Conservation (phyloP, 2,888 invertebrate species). For the Philereme transversata region DNA sequence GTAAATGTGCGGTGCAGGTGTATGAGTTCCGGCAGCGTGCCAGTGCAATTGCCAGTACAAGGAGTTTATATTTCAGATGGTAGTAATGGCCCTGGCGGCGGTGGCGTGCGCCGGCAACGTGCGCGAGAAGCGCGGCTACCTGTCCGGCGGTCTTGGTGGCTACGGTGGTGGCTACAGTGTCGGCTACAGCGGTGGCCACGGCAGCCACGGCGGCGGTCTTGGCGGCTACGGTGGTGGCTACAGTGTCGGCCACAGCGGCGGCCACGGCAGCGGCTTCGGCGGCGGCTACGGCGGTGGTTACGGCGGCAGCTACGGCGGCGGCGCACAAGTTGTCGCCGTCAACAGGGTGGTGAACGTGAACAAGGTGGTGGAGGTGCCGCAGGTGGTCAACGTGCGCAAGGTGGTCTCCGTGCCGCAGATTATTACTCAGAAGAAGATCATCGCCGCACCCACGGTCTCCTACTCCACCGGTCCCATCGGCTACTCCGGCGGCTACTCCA, state of each 20-base stretch:
- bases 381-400: slow-evolving; percentile 44
- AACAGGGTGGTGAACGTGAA: slow-evolving; percentile 50
- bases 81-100: slow-evolving; percentile 19
- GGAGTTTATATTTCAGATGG: slow-evolving; percentile 32
- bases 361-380: slow-evolving; percentile 49
- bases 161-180: slow-evolving; percentile 28
- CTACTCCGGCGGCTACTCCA: not conserved
- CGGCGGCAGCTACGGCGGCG: slow-evolving; percentile 34
- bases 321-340: not conserved
- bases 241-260: slow-evolving; percentile 29
- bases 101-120: slow-evolving; percentile 36
- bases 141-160: slow-evolving; percentile 24
- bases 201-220: too few relatives aligned
- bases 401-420: slow-evolving; percentile 38
- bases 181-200: slow-evolving; percentile 36
- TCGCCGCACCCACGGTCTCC: slow-evolving; percentile 26
- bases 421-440: slow-evolving; percentile 31
- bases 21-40: not conserved
- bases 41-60: not conserved
- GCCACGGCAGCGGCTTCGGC: slow-evolving; percentile 37
- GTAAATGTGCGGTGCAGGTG: slow-evolving; percentile 3
- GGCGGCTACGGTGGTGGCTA: slow-evolving; percentile 37
- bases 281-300: slow-evolving; percentile 10
- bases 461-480: slow-evolving; percentile 4
- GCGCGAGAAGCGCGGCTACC: slow-evolving; percentile 41